Percentiles rank a stretch among this genome's conserved stretches.
Evolutionary conservation across 1,140 invertebrate species (phyloP).

Genomic region (Thaumetopoea pityocampa): DNA sequence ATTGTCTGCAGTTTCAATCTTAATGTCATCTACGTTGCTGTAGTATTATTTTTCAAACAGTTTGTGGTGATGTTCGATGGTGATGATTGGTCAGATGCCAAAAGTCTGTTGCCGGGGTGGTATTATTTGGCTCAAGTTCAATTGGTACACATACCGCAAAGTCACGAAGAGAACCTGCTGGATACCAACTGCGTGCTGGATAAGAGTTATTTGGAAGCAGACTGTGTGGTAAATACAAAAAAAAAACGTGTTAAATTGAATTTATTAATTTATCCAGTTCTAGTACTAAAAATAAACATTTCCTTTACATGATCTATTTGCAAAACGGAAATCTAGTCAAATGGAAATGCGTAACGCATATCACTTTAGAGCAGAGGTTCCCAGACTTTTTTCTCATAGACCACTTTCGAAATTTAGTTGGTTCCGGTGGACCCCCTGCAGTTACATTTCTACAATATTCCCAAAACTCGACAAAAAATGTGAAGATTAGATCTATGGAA

Average conservation of each 20-base stretch:
- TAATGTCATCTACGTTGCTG: not conserved
- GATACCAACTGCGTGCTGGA: slow-evolving; percentile 28
- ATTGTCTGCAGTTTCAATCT: not conserved
- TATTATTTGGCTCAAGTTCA: slow-evolving; percentile 37
- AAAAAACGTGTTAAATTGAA: not conserved
- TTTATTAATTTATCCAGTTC: not conserved
- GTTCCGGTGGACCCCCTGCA: too few species aligned
- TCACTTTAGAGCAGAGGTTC: too few species aligned
- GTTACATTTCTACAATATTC: too few species aligned
- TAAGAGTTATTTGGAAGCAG: slow-evolving; percentile 25
- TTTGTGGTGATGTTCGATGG: slow-evolving; percentile 38
- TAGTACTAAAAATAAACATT: not conserved
- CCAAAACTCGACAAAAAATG: too few species aligned
- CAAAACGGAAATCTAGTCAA: too few species aligned
- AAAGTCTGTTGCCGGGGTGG: slow-evolving; percentile 23
- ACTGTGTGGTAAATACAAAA: slow-evolving; percentile 48
- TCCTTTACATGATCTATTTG: slow-evolving; percentile 8
- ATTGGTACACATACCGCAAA: slow-evolving; percentile 33
- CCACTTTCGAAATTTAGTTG: too few species aligned
- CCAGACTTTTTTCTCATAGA: too few species aligned
- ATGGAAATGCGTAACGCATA: too few species aligned
- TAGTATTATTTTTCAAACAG: slow-evolving; percentile 27
- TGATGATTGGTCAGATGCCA: slow-evolving; percentile 36
- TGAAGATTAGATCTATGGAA: too few species aligned
- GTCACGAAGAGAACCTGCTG: slow-evolving; percentile 29